Evolutionary conservation across 2,888 invertebrate genomes (phyloP), one percentile per base, ranked within the genome.

Genomic region (Drosophila neonasuta): DNA sequence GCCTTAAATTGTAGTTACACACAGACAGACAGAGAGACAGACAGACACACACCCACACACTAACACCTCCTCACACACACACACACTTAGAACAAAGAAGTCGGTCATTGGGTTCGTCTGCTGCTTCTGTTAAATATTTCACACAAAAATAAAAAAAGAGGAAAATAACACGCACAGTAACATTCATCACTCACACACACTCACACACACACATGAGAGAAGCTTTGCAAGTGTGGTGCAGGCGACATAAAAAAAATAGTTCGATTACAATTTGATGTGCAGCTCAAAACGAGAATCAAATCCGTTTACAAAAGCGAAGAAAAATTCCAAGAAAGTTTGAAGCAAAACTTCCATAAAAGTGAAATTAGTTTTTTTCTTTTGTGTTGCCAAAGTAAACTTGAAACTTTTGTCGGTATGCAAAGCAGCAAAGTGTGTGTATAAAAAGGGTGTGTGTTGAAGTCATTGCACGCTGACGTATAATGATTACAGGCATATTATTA

Each of bases 401-500:
- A 11, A 17, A 55, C 41, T 68, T 74, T 74, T 68, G 74, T 68
- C 56, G 61, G 34, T 13, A 20, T 30, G n/a, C 10, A 7, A 9
- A 13, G 8, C n/a, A 17, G 15, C 7, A 4, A 13, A 32, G 24
- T 24, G 24, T 24, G 24, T 24, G 6, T 24, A 24, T 24, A 24
- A 24, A 24, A 24, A 24, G 24, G 24, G 24, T 24, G 24, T 36
- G 30, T 60, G 48, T 44, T 11, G 20, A 69, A 80, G 80, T 80
- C 80, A 80, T 80, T 79, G 80, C 61, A 79, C 80, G 74, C 77
- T 77, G 71, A 55, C 60, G 65, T 68, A 52, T 79, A 80, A 80
- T 80, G 73, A 79, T 79, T 78, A 76, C 68, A 71, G 73, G 71
- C 80, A 71, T 79, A 74, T 79, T 80, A 74, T 74, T 66, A 79